These are phyloP conservation scores for Nephrotoma flavescens DNA, from an alignment of 2,888 invertebrate genomes.

Conservation along the genomic window DNA sequence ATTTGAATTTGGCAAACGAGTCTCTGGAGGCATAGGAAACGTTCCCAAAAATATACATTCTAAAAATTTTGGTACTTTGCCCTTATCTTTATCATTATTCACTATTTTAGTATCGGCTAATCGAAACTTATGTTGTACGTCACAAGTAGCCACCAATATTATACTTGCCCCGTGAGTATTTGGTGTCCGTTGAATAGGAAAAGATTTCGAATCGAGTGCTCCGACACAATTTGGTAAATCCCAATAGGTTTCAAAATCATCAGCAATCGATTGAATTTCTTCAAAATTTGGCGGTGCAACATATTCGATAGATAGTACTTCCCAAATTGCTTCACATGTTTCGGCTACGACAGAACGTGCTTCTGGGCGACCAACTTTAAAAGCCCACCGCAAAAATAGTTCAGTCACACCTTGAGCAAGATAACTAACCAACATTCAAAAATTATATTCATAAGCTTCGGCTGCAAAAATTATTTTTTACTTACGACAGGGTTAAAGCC, in stretches of 20 bases:
- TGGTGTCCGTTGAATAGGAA: not conserved
- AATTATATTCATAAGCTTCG: not conserved
- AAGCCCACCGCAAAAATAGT: not conserved
- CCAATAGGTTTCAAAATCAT: conserved; percentile 13
- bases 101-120: not conserved
- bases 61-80: not conserved
- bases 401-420: not conserved
- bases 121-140: not conserved
- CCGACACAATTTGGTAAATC: conserved; percentile 16
- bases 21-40: not conserved
- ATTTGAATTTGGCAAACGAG: not conserved
- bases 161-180: not conserved
- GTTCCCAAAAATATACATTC: not conserved
- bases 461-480: not conserved
- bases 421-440: not conserved
- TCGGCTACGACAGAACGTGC: not conserved
- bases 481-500: not conserved
- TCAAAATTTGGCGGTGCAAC: not conserved
- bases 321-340: conserved; percentile 1
- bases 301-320: not conserved
- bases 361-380: not conserved
- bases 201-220: conserved; percentile 15
- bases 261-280: not conserved
- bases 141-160: not conserved
- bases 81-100: not conserved